phyloP scores from a whole-genome alignment of 2,113 vertebrate species.

The Oophaga pumilio region DNA sequence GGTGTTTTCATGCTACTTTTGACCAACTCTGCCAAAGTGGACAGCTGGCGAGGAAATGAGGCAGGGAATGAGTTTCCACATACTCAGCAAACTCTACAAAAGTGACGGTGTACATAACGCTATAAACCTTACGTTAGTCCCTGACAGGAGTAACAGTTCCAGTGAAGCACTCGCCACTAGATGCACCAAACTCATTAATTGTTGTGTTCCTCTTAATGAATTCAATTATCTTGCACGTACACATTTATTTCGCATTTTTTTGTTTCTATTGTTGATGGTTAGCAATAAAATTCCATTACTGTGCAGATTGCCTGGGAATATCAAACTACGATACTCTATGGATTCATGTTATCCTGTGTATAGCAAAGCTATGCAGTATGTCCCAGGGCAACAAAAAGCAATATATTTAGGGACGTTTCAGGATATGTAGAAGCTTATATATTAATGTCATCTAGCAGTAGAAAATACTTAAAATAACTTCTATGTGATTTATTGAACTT shows the following conservation, averaged over 20 bases:
- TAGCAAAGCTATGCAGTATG: background rate
- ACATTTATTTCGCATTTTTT: background rate
- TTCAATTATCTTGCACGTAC: background rate
- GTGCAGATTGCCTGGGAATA: background rate
- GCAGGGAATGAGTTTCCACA: too few relatives aligned
- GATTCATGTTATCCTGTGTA: background rate
- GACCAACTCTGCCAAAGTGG: too few relatives aligned
- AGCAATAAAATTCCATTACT: background rate
- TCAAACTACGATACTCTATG: background rate
- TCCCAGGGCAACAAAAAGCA: background rate
- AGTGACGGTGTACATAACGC: too few relatives aligned
- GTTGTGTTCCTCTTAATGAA: too few relatives aligned
- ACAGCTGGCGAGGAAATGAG: too few relatives aligned
- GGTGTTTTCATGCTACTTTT: too few relatives aligned
- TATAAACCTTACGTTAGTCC: too few relatives aligned
- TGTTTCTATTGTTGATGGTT: background rate
- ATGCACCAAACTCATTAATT: too few relatives aligned
- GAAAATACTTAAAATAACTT: background rate
- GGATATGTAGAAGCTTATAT: background rate
- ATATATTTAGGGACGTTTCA: background rate
- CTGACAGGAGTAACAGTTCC: too few relatives aligned
- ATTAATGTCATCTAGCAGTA: background rate
- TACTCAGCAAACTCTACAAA: too few relatives aligned
- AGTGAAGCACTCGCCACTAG: too few relatives aligned
- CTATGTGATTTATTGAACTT: conserved; percentile 7